Evolutionary conservation across 2,113 vertebrate genomes (phyloP), one percentile per base, ranked within the genome.

Genomic region (Progne subis): DNA sequence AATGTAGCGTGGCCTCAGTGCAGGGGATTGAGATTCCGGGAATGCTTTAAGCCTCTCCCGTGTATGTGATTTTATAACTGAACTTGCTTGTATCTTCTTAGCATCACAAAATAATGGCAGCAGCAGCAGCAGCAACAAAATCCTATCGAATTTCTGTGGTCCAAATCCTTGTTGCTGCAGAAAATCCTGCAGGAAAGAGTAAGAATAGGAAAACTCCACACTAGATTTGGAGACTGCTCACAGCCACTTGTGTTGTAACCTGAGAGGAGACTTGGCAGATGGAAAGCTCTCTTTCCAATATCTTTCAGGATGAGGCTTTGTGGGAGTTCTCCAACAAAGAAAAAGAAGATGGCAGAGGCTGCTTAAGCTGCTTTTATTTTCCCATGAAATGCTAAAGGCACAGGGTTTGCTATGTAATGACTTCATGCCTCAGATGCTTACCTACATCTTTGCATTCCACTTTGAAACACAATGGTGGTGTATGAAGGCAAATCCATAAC

Each of bases 321-420:
- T 37, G 63, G 44, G 67, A 85, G 20, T 23, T 56, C 24, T 93
- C 37, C 18, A 88, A 5, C 7, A 75, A 6, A 18, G 49, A 37
- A 46, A 75, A 83, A 50, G 19, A 49, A 18, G 8, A 10, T 50
- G n/a, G 28, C 5, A 53, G 68, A 81, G 28, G 15, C 16, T 70
- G 19, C 32, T 92, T 31, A 69, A 20, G 17, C 25, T 57, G 21
- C 55, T 74, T 86, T 86, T 70, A 32, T 93, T 87, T 87, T 85
- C 39, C 46, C 1, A 1, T 23, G 14, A 74, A 75, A 46, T 50
- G 39, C 43, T 50, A n/a, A 82, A 63, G 20, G 21, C 8, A 25
- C 28, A 29, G 16, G 44, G 9, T 68, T 83, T 77, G 44, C 32
- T 60, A 1, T 39, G 19, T 31, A 41, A 67, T 46, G 8, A 3